A percentile compares a stretch with the other conserved stretches of the same genome.
These are phyloP conservation scores for Leucopternis melanops DNA, from an alignment of 2,113 vertebrate genomes.

Conservation along the genomic window DNA sequence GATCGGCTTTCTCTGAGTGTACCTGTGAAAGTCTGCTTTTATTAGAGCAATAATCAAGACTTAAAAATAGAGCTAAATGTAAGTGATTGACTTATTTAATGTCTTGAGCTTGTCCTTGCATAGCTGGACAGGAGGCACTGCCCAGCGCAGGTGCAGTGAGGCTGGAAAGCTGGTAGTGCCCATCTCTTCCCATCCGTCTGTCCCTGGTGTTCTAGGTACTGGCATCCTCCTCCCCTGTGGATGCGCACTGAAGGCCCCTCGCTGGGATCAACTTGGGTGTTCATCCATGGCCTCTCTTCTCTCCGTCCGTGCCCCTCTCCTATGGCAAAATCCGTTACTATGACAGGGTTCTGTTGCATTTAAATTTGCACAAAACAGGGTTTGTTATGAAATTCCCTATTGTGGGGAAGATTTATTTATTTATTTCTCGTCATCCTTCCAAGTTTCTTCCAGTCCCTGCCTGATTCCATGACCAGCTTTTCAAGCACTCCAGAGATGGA, in stretches of 20 bases:
- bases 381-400: background rate
- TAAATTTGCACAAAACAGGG: constrained; percentile 45
- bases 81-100: background rate
- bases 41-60: constrained; percentile 6
- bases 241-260: background rate
- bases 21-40: background rate
- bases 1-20: background rate
- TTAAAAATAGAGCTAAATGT: background rate
- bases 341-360: background rate
- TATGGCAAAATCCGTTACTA: background rate
- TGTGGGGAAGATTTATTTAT: background rate
- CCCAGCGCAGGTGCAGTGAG: background rate
- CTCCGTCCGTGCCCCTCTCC: background rate
- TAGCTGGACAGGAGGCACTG: background rate
- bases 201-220: background rate
- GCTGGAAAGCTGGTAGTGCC: background rate
- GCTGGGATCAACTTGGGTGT: background rate
- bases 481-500: background rate
- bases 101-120: background rate
- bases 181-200: background rate
- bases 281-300: background rate
- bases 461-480: background rate
- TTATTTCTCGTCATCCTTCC: background rate
- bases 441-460: background rate
- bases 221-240: background rate